Conservation (phyloP, 1,140 invertebrate genomes). For the Colletes latitarsis region DNA sequence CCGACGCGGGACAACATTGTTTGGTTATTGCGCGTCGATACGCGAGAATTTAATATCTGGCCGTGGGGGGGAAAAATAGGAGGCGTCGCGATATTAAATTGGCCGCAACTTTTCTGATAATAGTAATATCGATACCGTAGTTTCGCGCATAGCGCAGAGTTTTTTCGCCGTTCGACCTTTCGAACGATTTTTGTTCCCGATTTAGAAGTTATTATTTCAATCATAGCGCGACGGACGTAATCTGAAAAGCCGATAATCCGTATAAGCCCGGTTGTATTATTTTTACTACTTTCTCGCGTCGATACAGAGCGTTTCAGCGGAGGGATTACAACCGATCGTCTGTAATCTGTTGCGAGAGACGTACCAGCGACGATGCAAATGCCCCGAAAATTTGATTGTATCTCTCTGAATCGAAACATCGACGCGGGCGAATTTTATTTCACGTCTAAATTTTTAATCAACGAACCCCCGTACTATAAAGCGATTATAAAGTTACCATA, state of each 20-base stretch:
- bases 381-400: not conserved
- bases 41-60: constrained; percentile 28
- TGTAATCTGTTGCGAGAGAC: not conserved
- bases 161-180: constrained; percentile 3
- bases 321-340: not conserved
- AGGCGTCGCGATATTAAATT: constrained; percentile 29
- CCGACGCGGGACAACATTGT: constrained; percentile 1
- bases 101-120: constrained; percentile 25
- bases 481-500: no score
- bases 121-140: constrained; percentile 26
- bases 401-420: not conserved
- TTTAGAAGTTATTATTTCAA: constrained; percentile 16
- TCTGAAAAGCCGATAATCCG: constrained; percentile 15
- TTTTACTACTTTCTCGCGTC: not conserved
- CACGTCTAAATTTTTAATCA: no score
- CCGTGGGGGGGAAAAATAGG: not conserved
- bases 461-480: no score
- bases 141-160: not conserved
- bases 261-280: not conserved
- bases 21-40: constrained; percentile 11
- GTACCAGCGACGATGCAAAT: not conserved
- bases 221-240: not conserved
- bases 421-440: no score
- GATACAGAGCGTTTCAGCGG: not conserved
- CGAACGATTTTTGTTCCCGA: not conserved